Percentiles rank a stretch among this genome's conserved stretches.
Evolutionary conservation across 2,888 invertebrate genomes (phyloP).

Genomic region (Trachelus troglodyta): DNA sequence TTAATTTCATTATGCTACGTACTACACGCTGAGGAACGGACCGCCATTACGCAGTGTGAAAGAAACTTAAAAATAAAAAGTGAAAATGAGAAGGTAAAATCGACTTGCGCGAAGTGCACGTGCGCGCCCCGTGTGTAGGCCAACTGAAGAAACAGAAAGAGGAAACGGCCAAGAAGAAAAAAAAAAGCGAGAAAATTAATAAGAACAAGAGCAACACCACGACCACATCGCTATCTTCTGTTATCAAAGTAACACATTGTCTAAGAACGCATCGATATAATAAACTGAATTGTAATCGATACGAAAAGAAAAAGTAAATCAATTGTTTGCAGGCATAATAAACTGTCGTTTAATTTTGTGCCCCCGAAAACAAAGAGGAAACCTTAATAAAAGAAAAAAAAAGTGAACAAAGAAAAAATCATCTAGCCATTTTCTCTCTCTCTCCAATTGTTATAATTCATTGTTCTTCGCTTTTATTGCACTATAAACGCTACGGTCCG

Average conservation of each 20-base stretch:
- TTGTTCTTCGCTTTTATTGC: slow-evolving; percentile 28
- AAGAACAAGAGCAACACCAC: background rate
- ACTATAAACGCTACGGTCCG: slow-evolving; percentile 21
- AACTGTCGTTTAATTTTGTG: no score
- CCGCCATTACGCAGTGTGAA: slow-evolving; percentile 5
- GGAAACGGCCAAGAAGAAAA: no score
- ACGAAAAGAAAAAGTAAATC: no score
- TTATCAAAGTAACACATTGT: background rate
- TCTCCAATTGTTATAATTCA: background rate
- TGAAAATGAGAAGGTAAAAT: background rate
- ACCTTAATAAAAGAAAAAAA: slow-evolving; percentile 11
- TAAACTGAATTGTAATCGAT: background rate
- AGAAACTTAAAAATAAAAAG: background rate
- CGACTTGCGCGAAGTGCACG: background rate
- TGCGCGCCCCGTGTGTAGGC: background rate
- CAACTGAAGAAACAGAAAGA: background rate
- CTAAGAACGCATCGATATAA: background rate
- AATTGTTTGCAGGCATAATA: no score
- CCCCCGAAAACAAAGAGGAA: slow-evolving; percentile 9
- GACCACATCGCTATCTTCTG: background rate
- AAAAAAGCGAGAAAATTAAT: background rate
- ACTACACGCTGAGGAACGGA: slow-evolving; percentile 23
- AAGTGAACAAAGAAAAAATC: slow-evolving; percentile 18
- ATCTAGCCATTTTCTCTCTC: background rate
- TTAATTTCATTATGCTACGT: slow-evolving; percentile 24